Evolutionary conservation across 2,888 invertebrate genomes (phyloP).

Genomic region (Trissoscelio sp.): DNA sequence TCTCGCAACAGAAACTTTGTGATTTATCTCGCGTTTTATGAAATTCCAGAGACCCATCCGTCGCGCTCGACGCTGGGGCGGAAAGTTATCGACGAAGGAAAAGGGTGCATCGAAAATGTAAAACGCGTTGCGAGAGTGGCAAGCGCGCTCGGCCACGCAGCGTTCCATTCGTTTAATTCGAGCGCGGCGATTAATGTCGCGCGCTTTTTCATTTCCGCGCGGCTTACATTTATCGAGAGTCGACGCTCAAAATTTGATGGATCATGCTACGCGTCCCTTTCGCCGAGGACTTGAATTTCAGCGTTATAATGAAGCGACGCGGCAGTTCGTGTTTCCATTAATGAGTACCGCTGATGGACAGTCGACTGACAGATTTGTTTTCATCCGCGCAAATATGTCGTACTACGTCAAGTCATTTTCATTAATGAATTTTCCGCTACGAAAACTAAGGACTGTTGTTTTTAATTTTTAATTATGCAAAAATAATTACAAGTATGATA

Average conservation of each 20-base stretch:
- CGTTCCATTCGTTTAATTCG: conserved; percentile 38
- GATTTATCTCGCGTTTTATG: conserved; percentile 64
- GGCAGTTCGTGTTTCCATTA: conserved; percentile 40
- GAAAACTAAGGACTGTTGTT: too few species aligned
- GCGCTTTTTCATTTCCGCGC: conserved; percentile 57
- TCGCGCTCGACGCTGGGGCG: conserved; percentile 26
- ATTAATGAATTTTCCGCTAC: too few species aligned
- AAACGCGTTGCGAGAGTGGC: conserved; percentile 7
- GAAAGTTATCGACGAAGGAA: conserved; percentile 53
- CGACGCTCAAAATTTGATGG: conserved; percentile 31
- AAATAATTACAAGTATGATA: too few species aligned
- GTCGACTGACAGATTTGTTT: conserved; percentile 14
- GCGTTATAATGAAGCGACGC: conserved; percentile 32
- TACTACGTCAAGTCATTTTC: conserved; percentile 12
- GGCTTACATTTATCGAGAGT: conserved; percentile 19
- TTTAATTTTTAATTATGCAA: too few species aligned
- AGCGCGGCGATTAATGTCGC: conserved; percentile 43
- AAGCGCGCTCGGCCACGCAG: too few species aligned
- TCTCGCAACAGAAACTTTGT: conserved; percentile 54
- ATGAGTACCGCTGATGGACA: conserved; percentile 31
- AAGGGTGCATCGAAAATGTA: conserved; percentile 61
- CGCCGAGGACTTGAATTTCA: conserved; percentile 45
- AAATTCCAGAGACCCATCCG: conserved; percentile 58
- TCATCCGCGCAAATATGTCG: conserved; percentile 2
- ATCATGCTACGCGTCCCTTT: conserved; percentile 18